Conservation (phyloP, 2,113 vertebrate species). For the Hystrix cristata region DNA sequence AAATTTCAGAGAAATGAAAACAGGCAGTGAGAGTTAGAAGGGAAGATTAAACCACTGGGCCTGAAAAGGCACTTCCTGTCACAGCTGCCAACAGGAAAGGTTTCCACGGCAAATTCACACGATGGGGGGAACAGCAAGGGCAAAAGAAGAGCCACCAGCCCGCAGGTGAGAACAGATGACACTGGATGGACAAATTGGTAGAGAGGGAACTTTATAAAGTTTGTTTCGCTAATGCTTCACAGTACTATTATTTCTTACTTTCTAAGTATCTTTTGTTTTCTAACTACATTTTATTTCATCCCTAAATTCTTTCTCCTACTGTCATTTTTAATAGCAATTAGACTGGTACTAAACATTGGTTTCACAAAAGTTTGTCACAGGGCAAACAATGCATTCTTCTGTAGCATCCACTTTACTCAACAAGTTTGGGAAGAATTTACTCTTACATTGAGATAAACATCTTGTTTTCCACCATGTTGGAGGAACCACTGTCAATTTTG, state of each 20-base stretch:
- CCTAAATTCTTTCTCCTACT: background rate
- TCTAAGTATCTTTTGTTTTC: background rate
- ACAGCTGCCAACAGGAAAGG: background rate
- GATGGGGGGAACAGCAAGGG: background rate
- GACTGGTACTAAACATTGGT: background rate
- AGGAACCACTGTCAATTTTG: background rate
- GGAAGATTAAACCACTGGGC: background rate
- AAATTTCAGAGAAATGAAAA: conserved; percentile 11
- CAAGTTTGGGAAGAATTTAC: background rate
- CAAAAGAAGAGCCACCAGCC: background rate
- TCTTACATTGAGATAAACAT: background rate
- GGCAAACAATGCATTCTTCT: background rate
- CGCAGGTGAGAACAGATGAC: background rate
- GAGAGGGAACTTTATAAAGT: background rate
- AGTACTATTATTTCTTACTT: background rate
- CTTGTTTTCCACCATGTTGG: background rate
- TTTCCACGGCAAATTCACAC: background rate
- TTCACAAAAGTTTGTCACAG: background rate
- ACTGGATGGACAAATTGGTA: background rate
- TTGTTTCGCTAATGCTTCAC: background rate
- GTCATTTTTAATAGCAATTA: background rate
- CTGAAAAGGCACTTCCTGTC: background rate
- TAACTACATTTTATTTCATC: background rate
- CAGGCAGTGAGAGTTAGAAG: background rate
- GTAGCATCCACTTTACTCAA: background rate